Evolutionary conservation across 2,797 vertebrate genomes (phyloP), one percentile per base, ranked within the genome.

Genomic region (Enteromius trimaculatus): DNA sequence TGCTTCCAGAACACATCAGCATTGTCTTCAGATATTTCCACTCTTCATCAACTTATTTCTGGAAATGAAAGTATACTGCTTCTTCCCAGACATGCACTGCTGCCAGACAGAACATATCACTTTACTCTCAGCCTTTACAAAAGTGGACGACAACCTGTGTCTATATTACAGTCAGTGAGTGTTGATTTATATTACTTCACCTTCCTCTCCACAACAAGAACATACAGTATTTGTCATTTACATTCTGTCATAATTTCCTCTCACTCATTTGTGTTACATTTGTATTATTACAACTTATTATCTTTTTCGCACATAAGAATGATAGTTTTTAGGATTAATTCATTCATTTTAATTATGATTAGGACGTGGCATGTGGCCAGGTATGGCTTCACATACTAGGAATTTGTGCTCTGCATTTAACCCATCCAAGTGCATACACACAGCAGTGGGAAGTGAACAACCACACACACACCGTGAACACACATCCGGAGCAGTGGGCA

Each of bases 51-150:
- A 39, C 49, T 51, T 1, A 51, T 85, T 31, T 85, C 74, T 9
- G 79, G 31, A 4, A 89, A 88, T 80, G 79, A 86, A 80, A 92
- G 88, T 21, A 88, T 11, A 42, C 19, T 94, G 31, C 88, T 87
- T 34, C 37, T 96, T 6, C 86, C 80, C 44, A 89, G 80, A 60
- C 69, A 5, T 17, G 64, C 84, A 16, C 91, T 95, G 26, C 87
- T 88, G 6, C 77, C 86, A 4, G 91, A 84, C 10, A 72, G 74
- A 10, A 47, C 90, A 9, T 95, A 93, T 34, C 23, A 89, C 29
- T 93, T 96, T 83, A 94, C 86, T 31, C 90, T 96, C 5, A 95
- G 91, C 14, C 87, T 96, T 17, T 77, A 80, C 34, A 96, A 95
- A 76, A 74, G 78, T 21, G 93, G 91, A n/a, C 92, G 92, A 80